phyloP scores from a whole-genome alignment of 2,888 invertebrate species.

The Tenthredo mesomela region DNA sequence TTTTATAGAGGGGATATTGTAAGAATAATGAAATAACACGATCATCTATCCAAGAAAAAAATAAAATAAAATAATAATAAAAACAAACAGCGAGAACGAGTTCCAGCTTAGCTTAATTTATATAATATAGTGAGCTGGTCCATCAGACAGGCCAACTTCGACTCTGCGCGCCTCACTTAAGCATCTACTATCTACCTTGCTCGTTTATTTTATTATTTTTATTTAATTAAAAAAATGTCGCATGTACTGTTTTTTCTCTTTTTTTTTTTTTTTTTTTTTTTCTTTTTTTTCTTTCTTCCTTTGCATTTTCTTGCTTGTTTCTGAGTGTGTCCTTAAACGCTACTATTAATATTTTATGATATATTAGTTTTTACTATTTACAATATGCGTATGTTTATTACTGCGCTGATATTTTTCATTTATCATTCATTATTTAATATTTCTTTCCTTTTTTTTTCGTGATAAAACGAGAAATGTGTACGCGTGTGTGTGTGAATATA shows the following conservation, averaged over 20 bases:
- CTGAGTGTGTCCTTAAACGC: conserved; percentile 60
- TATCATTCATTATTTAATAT: not conserved
- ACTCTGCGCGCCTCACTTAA: conserved; percentile 58
- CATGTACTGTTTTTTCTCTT: conserved; percentile 50
- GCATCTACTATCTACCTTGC: conserved; percentile 57
- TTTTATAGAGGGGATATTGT: not conserved
- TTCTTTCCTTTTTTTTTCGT: not conserved
- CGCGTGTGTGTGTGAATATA: too few relatives aligned
- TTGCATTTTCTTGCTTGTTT: conserved; percentile 55
- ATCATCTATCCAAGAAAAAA: conserved; percentile 45
- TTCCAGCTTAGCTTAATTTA: conserved; percentile 70
- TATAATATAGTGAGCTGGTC: conserved; percentile 65
- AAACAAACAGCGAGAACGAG: conserved; percentile 58
- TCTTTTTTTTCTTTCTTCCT: not conserved
- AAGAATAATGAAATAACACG: conserved; percentile 33
- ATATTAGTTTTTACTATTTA: conserved; percentile 73
- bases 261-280: too few relatives aligned
- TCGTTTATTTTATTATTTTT: conserved; percentile 59
- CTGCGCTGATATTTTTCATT: conserved; percentile 61
- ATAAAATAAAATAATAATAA: conserved; percentile 38
- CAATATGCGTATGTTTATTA: conserved; percentile 64
- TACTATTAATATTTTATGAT: conserved; percentile 64
- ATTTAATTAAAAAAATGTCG: conserved; percentile 64
- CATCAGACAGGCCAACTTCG: conserved; percentile 65
- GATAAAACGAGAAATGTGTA: not conserved